These are phyloP conservation scores for Orthosia cruda DNA, from an alignment of 2,888 invertebrate species.

Conservation along the genomic window DNA sequence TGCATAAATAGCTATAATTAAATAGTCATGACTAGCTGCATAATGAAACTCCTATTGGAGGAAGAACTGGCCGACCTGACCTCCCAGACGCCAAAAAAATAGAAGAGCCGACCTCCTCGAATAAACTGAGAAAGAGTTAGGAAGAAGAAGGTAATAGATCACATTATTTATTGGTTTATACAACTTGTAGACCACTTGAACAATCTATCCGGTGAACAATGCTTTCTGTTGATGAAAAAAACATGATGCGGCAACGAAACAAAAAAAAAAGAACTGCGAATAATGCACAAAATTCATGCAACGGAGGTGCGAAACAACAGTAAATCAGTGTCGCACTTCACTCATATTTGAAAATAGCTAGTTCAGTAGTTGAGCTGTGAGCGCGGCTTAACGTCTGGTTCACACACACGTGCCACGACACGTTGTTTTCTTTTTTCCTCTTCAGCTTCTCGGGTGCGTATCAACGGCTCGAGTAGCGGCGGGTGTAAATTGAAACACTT, in stretches of 20 bases:
- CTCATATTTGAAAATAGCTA: slow-evolving; percentile 67
- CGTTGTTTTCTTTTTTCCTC: slow-evolving; percentile 90
- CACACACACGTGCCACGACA: slow-evolving; percentile 75
- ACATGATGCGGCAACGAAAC: background rate
- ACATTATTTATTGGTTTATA: too few relatives aligned
- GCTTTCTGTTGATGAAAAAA: background rate
- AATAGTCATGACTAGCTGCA: too few relatives aligned
- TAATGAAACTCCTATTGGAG: too few relatives aligned
- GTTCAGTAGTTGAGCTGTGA: slow-evolving; percentile 56
- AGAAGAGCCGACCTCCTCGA: too few relatives aligned
- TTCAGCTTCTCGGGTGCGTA: slow-evolving; percentile 88
- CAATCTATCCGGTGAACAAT: too few relatives aligned
- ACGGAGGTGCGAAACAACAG: slow-evolving; percentile 58
- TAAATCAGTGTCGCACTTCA: slow-evolving; percentile 64
- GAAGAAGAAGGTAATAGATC: too few relatives aligned
- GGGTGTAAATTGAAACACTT: slow-evolving; percentile 92
- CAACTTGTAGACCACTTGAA: too few relatives aligned
- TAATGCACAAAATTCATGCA: slow-evolving; percentile 18
- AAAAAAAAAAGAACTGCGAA: background rate
- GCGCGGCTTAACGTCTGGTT: slow-evolving; percentile 55
- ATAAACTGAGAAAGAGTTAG: too few relatives aligned
- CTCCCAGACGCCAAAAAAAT: too few relatives aligned
- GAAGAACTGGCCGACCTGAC: background rate
- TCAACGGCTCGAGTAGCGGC: slow-evolving; percentile 86
- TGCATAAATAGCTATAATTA: too few relatives aligned